Evolutionary conservation across 2,797 vertebrate species (phyloP), one percentile per base, ranked within the genome.

Genomic region (Phyllotis vaccarum): DNA sequence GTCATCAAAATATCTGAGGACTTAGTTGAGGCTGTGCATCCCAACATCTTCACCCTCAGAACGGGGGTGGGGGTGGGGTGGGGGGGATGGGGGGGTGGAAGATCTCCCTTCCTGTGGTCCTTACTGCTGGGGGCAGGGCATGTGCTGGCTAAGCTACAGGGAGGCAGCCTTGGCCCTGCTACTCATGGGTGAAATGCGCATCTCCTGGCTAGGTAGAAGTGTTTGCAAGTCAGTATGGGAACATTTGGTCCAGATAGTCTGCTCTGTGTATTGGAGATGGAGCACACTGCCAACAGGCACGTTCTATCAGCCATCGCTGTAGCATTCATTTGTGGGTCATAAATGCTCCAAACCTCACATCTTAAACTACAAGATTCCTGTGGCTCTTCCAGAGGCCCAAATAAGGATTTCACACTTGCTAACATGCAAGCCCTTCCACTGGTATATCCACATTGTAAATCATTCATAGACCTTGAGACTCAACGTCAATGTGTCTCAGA

Each of bases 281-380:
- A 95, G 96, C 96, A 56, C 91, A 96, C 95, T 97, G 96, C 97
- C 98, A 97, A 95, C 97, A 98, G 96, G 89, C 92, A 56, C 90
- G 75, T 96, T 86, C 93, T 93, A 97, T 90, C 72, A 58, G 95
- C 92, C 92, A 87, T 13, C 11, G 81, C 94, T 97, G 97, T 97
- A 97, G 86, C 97, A 94, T 98, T 98, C 97, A 98, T 98, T 98
- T 96, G 95, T 91, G 97, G 96, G 95, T 97, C 96, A 95, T 90
- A 94, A 95, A 94, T 74, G 0, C 92, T 74, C 93, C 96, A 95
- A 76, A 79, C 52, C 95, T 96, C 97, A 81, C 66, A 92, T 97
- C 95, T 98, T 94, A 91, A 96, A 97, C 95, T 97, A 81, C 75
- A 97, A 94, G 97, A 97, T 93, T 96, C 89, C 54, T 94, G 96